phyloP scores from a whole-genome alignment of 35 echinoderm and acorn worm genomes.

The Acanthaster planci region DNA sequence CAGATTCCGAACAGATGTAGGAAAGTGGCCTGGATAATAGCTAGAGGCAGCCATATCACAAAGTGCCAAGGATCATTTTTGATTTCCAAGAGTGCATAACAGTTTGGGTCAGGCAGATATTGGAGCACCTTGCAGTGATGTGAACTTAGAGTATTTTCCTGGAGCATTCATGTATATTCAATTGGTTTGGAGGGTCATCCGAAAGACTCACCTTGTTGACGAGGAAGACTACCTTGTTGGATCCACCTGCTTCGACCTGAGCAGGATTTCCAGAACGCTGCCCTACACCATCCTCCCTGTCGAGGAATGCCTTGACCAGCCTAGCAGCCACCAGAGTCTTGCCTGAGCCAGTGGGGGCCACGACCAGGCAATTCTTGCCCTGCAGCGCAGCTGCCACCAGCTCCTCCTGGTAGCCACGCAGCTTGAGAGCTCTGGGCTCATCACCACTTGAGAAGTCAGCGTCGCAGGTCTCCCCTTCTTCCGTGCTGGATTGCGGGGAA shows the following conservation, averaged over 20 bases:
- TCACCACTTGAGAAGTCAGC: neutral
- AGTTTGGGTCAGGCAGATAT: too few relatives aligned
- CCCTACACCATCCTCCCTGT: neutral
- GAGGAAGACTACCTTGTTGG: conserved; percentile 11
- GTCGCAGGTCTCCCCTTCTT: neutral
- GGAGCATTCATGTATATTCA: too few relatives aligned
- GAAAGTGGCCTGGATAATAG: too few relatives aligned
- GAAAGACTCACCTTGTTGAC: conserved; percentile 7
- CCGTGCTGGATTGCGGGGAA: neutral
- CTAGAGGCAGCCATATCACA: too few relatives aligned
- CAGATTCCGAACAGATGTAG: too few relatives aligned
- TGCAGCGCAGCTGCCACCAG: conserved; percentile 37
- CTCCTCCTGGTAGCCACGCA: conserved; percentile 70
- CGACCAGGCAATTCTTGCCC: conserved; percentile 55
- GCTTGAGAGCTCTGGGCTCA: neutral
- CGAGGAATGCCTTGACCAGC: conserved; percentile 16
- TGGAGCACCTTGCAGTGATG: too few relatives aligned
- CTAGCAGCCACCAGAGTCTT: conserved; percentile 34
- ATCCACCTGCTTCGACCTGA: neutral
- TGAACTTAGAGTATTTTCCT: too few relatives aligned
- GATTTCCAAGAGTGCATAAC: too few relatives aligned
- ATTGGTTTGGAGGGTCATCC: too few relatives aligned
- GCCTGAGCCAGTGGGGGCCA: conserved; percentile 44
- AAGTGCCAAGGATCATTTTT: too few relatives aligned
- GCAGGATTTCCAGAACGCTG: neutral